phyloP scores from a whole-genome alignment of 2,888 invertebrate species.

The Leptopterna dolabrata region DNA sequence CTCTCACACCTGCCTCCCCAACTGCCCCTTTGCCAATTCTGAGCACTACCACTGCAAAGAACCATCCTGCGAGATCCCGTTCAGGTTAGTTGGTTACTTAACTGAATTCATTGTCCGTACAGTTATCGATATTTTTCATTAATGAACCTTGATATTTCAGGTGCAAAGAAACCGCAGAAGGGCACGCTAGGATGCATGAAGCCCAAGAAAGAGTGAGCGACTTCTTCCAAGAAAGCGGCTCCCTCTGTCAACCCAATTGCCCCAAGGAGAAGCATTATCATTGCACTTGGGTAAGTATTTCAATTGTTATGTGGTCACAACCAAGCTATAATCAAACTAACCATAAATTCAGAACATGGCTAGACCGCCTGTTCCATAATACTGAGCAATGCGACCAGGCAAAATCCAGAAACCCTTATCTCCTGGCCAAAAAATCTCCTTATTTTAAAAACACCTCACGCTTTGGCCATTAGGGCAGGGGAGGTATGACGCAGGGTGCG shows the following conservation, averaged over 20 bases:
- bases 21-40: constrained; percentile 61
- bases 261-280: constrained; percentile 88
- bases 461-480: too few species aligned
- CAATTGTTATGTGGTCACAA: background rate
- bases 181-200: constrained; percentile 89
- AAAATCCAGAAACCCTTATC: too few species aligned
- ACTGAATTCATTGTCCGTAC: too few species aligned
- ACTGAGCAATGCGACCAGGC: too few species aligned
- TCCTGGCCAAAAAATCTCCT: too few species aligned
- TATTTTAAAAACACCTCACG: too few species aligned
- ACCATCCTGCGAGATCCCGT: constrained; percentile 79
- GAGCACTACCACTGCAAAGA: constrained; percentile 91
- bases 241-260: constrained; percentile 68
- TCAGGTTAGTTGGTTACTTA: constrained; percentile 70
- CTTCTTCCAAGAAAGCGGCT: constrained; percentile 78
- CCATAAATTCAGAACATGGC: too few species aligned
- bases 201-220: constrained; percentile 88
- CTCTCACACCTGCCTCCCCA: constrained; percentile 57
- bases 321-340: constrained; percentile 20
- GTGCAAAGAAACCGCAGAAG: constrained; percentile 72
- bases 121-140: background rate
- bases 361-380: too few species aligned
- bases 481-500: too few species aligned
- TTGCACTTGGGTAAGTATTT: constrained; percentile 82
- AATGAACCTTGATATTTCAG: constrained; percentile 49